Evolutionary conservation across 2,888 invertebrate species (phyloP).

Genomic region (Meiosimyza platycephala): DNA sequence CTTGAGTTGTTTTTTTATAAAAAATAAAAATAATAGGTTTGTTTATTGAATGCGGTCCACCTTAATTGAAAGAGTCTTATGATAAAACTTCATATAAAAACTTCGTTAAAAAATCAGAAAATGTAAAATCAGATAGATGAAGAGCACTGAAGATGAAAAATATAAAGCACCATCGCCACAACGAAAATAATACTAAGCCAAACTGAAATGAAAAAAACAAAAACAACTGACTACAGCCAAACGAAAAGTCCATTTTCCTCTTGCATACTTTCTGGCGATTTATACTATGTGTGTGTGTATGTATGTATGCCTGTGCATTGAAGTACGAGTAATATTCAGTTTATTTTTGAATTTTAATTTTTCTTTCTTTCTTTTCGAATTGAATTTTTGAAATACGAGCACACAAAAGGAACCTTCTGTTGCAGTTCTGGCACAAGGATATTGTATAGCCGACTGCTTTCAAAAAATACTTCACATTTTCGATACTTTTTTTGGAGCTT

Average conservation of each 20-base stretch:
- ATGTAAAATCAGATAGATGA: background rate
- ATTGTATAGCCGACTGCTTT: constrained; percentile 1
- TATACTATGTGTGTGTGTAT: constrained; percentile 10
- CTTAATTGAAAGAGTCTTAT: no score
- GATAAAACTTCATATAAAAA: no score
- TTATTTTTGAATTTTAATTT: constrained; percentile 3
- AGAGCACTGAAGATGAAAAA: background rate
- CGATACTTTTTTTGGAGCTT: background rate
- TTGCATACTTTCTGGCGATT: constrained; percentile 42
- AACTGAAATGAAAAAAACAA: background rate
- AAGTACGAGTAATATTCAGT: background rate
- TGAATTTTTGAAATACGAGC: constrained; percentile 26
- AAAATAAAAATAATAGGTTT: no score
- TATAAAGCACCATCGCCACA: constrained; percentile 7
- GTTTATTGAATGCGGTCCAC: no score
- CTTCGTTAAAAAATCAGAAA: no score
- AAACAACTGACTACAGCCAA: constrained; percentile 16
- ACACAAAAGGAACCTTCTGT: constrained; percentile 20
- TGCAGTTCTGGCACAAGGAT: constrained; percentile 11
- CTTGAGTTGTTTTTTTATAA: no score
- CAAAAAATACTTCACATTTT: background rate
- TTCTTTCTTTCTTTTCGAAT: background rate
- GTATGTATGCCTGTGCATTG: background rate
- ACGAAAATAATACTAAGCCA: background rate
- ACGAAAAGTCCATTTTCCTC: constrained; percentile 38